Evolutionary conservation across 2,113 vertebrate genomes (phyloP), one percentile per base, ranked within the genome.

Genomic region (Lagopus muta): DNA sequence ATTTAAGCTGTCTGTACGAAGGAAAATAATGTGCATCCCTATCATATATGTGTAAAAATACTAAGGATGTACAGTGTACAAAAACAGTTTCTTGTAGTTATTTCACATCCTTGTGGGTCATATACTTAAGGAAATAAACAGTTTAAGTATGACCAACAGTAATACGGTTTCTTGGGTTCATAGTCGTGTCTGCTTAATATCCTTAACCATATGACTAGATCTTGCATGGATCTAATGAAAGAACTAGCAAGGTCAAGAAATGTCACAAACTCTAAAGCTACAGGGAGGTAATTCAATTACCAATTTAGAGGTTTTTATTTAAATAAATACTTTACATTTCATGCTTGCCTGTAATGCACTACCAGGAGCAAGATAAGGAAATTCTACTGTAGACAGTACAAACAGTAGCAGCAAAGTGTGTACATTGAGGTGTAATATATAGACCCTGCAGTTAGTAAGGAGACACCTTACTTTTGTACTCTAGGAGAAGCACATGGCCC

Each of bases 51-150:
- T 99, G 99, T 99, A 99, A 99, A 99, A 99, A 99, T 98, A 99
- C 98, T 98, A 98, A 99, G 98, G 98, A 99, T 99, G 98, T 98
- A 99, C 98, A 99, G 98, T 98, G 98, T 99, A 99, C 98, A 99
- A 98, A 99, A 99, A 98, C 98, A 98, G 98, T 97, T 98, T 98
- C 98, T 98, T 97, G 98, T 98, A 97, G 98, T 98, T 98, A 98
- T 98, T 98, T 98, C 98, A 98, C 98, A 98, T 98, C 98, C 97
- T 98, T 90, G 97, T 97, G 97, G 98, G 98, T 97, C 98, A 98
- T 98, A 97, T 97, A 96, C 97, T 98, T 98, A 98, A 98, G 97
- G 98, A 98, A 98, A 98, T 97, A 94, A 97, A 98, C 97, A 97
- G 94, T 97, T 97, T 97, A 96, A 97, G 97, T 97, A 97, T 98